phyloP scores from a whole-genome alignment of 1,140 invertebrate genomes.

The Stenopsyche tienmushanensis region DNA sequence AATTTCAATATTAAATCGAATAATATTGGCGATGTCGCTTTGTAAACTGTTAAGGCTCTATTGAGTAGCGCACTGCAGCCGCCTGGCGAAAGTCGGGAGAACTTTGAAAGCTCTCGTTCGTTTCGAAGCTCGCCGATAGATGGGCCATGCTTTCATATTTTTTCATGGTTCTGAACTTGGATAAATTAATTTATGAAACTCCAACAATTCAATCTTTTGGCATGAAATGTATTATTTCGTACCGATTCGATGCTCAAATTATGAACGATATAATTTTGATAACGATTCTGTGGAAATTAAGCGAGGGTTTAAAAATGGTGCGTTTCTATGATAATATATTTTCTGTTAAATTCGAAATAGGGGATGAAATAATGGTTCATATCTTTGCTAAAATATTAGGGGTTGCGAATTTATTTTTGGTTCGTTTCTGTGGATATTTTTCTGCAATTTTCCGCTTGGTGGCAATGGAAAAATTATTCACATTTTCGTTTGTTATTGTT shows the following conservation, averaged over 20 bases:
- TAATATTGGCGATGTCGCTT: too few relatives aligned
- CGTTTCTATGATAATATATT: too few relatives aligned
- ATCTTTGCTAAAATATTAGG: conserved; percentile 26
- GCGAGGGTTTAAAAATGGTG: too few relatives aligned
- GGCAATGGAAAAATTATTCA: conserved; percentile 16
- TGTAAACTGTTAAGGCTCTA: too few relatives aligned
- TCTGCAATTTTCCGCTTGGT: conserved; percentile 17
- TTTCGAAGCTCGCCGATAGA: conserved; percentile 33
- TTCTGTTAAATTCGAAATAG: too few relatives aligned
- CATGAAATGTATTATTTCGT: too few relatives aligned
- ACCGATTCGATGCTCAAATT: too few relatives aligned
- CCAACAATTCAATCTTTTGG: not conserved
- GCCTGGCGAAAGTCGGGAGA: conserved; percentile 29
- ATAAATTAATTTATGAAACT: not conserved
- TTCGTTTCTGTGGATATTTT: not conserved
- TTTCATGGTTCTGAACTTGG: not conserved
- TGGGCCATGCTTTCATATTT: conserved; percentile 18
- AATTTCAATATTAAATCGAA: too few relatives aligned
- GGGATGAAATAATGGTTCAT: conserved; percentile 34
- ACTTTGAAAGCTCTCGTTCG: conserved; percentile 21
- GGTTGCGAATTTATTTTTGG: conserved; percentile 9
- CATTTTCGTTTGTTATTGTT: not conserved
- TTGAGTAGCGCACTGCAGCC: too few relatives aligned
- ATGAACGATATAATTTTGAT: too few relatives aligned
- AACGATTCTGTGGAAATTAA: too few relatives aligned